These are phyloP conservation scores for Porites lobata DNA, from an alignment of 92 coral and sea anemone genomes.

Conservation along the genomic window DNA sequence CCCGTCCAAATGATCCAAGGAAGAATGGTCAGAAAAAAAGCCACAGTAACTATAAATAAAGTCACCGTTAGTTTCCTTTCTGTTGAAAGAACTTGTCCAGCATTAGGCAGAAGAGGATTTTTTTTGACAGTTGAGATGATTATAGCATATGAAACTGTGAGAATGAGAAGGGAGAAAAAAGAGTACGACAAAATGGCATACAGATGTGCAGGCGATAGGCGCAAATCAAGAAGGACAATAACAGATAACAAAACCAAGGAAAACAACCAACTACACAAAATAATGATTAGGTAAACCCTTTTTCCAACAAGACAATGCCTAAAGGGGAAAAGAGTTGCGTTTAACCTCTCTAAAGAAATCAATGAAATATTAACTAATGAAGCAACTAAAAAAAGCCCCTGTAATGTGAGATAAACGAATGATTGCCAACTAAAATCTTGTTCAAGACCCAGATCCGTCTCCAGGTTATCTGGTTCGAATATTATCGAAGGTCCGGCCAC, in stretches of 20 bases:
- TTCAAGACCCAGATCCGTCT: background rate
- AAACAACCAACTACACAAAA: background rate
- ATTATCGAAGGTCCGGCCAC: background rate
- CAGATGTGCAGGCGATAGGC: no score
- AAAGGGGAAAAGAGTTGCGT: constrained; percentile 6
- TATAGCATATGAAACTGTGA: background rate
- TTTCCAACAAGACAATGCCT: constrained; percentile 6
- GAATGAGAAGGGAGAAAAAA: background rate
- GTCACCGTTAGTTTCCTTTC: no score
- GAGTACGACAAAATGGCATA: background rate
- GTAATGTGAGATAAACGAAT: background rate
- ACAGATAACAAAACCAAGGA: background rate
- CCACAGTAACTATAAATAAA: no score
- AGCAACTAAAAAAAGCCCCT: background rate
- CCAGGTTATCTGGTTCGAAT: background rate
- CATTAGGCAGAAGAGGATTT: no score
- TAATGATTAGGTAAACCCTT: background rate
- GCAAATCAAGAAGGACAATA: background rate
- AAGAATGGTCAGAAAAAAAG: no score
- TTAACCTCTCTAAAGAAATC: background rate
- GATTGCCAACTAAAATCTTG: background rate
- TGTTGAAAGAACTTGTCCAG: background rate
- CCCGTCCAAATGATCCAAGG: no score
- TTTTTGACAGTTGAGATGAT: no score
- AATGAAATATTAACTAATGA: constrained; percentile 5